A percentile compares a stretch with the other conserved stretches of the same genome.
phyloP scores from a whole-genome alignment of 2,888 invertebrate species.

The Rotaria sp. region DNA sequence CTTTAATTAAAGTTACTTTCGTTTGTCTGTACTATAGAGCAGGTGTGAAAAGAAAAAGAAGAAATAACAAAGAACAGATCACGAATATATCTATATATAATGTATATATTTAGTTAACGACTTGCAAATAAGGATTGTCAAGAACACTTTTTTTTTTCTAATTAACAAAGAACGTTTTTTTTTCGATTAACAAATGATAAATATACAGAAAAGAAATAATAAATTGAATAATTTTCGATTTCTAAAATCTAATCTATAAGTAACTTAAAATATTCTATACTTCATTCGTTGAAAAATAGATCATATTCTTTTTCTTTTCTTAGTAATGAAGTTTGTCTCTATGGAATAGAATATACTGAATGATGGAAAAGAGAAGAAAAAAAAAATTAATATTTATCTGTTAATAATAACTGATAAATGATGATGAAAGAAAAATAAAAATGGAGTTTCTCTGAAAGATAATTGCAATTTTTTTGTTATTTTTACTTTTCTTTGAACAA shows the following conservation, averaged over 20 bases:
- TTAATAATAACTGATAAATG: conserved; percentile 12
- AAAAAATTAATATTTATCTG: conserved; percentile 16
- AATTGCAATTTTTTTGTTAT: neutral
- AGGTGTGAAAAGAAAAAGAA: neutral
- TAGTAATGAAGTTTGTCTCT: neutral
- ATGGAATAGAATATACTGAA: neutral
- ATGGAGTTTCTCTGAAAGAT: neutral
- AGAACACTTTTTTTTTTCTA: neutral
- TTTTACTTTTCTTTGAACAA: neutral
- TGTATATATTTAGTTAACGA: neutral
- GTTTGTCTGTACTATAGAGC: neutral
- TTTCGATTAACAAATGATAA: neutral
- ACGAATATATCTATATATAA: neutral
- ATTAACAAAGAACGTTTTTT: neutral
- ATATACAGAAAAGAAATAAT: neutral
- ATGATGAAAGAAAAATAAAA: neutral
- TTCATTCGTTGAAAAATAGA: neutral
- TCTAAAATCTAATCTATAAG: neutral
- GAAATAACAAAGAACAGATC: neutral
- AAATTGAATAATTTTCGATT: neutral
- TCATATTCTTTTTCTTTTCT: neutral
- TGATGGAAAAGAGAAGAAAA: neutral
- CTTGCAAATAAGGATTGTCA: neutral
- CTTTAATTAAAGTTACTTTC: neutral
- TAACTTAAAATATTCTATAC: neutral